phyloP scores from a whole-genome alignment of 2,797 vertebrate species.

The Hydrolagus colliei region DNA sequence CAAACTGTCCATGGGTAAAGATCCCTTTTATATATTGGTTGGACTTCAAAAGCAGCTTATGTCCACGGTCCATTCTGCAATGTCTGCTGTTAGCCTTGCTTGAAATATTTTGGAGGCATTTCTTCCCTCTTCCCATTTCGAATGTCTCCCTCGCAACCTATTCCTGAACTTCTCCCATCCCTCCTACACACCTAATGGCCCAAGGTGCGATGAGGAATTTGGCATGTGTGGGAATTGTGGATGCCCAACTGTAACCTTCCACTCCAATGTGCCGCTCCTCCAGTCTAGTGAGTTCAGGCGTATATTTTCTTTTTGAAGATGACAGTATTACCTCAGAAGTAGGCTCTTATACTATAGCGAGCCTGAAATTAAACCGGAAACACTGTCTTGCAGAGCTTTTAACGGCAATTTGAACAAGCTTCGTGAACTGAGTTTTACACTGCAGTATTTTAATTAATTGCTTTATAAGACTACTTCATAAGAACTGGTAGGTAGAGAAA shows the following conservation, averaged over 20 bases:
- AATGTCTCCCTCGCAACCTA: background rate
- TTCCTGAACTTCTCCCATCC: background rate
- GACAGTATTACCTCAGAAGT: slow-evolving; percentile 11
- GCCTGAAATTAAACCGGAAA: background rate
- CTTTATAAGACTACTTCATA: no score
- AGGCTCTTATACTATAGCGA: background rate
- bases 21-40: background rate
- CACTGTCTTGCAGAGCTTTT: background rate
- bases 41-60: slow-evolving; percentile 3
- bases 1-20: background rate
- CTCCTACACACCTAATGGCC: background rate
- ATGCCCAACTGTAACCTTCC: background rate
- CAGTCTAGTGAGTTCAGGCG: no score
- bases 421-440: background rate
- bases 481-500: no score
- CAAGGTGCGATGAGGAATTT: no score
- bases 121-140: no score
- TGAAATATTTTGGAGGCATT: no score
- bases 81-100: background rate
- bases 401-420: background rate
- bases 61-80: background rate
- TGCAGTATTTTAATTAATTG: background rate
- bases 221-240: no score
- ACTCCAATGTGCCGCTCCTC: background rate
- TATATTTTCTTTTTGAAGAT: background rate